These are phyloP conservation scores for Heterodera schachtii DNA, from an alignment of 1,140 invertebrate genomes.

Conservation along the genomic window DNA sequence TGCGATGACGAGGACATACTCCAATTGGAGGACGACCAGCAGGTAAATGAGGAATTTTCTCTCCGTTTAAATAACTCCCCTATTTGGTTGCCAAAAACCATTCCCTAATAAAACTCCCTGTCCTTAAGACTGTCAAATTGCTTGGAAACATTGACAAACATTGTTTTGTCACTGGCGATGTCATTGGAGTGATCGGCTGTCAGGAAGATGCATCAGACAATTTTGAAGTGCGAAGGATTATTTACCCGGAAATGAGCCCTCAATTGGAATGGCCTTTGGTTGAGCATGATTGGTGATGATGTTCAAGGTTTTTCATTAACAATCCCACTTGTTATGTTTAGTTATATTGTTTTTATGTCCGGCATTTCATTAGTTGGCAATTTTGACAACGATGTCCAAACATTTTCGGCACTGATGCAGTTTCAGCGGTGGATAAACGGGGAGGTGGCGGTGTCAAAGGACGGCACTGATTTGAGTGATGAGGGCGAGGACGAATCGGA, in stretches of 20 bases:
- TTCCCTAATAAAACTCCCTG: background rate
- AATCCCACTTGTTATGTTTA: slow-evolving; percentile 17
- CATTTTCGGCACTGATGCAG: slow-evolving; percentile 23
- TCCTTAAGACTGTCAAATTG: slow-evolving; percentile 38
- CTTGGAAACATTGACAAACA: slow-evolving; percentile 40
- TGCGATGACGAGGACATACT: slow-evolving; percentile 33
- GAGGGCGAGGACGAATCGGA: slow-evolving; percentile 15
- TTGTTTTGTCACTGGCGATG: slow-evolving; percentile 41
- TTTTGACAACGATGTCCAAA: slow-evolving; percentile 28
- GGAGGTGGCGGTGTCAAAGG: slow-evolving; percentile 1
- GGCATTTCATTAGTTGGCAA: slow-evolving; percentile 34
- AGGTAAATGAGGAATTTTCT: slow-evolving; percentile 28
- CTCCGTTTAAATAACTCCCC: background rate
- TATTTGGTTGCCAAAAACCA: too few species aligned
- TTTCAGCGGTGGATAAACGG: slow-evolving; percentile 40
- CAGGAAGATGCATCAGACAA: slow-evolving; percentile 14
- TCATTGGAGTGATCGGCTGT: slow-evolving; percentile 42
- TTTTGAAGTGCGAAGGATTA: slow-evolving; percentile 40
- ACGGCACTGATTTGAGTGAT: slow-evolving; percentile 28
- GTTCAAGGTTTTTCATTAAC: background rate
- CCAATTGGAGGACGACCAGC: slow-evolving; percentile 47
- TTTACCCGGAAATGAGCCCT: slow-evolving; percentile 32
- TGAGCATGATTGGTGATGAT: slow-evolving; percentile 42
- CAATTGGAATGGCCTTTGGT: slow-evolving; percentile 46
- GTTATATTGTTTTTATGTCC: slow-evolving; percentile 46